Evolutionary conservation across 2,113 vertebrate species (phyloP).

Genomic region (Polyodon spathula): DNA sequence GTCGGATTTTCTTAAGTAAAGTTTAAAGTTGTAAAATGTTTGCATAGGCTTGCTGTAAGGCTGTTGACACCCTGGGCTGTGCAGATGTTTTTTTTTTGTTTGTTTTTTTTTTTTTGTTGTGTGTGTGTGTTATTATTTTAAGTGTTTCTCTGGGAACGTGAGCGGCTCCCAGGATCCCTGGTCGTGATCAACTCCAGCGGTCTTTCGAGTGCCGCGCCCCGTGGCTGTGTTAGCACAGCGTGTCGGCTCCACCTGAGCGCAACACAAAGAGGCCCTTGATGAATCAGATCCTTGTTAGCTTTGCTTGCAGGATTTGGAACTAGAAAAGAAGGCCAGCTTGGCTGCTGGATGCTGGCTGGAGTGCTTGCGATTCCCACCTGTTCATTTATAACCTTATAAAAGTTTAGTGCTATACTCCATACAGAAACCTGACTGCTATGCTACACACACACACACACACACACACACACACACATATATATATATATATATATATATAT

Average conservation of each 20-base stretch:
- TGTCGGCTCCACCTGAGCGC: constrained; percentile 5
- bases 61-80: not conserved
- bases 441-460: no score
- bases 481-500: no score
- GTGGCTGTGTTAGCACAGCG: not conserved
- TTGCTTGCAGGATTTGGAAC: constrained; percentile 14
- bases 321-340: not conserved
- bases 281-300: constrained; percentile 18
- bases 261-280: constrained; percentile 19
- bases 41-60: not conserved
- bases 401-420: not conserved
- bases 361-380: constrained; percentile 15
- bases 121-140: no score
- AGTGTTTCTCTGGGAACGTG: constrained; percentile 2
- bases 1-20: constrained; percentile 17
- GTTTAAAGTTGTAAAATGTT: not conserved
- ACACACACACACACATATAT: no score
- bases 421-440: no score
- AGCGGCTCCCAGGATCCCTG: not conserved
- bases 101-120: no score
- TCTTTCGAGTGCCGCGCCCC: not conserved
- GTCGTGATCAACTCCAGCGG: no score
- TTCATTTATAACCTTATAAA: constrained; percentile 14
- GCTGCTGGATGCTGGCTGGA: not conserved
- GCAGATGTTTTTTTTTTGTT: no score